phyloP scores from a whole-genome alignment of 2,888 invertebrate species.

The Odontothrips loti region DNA sequence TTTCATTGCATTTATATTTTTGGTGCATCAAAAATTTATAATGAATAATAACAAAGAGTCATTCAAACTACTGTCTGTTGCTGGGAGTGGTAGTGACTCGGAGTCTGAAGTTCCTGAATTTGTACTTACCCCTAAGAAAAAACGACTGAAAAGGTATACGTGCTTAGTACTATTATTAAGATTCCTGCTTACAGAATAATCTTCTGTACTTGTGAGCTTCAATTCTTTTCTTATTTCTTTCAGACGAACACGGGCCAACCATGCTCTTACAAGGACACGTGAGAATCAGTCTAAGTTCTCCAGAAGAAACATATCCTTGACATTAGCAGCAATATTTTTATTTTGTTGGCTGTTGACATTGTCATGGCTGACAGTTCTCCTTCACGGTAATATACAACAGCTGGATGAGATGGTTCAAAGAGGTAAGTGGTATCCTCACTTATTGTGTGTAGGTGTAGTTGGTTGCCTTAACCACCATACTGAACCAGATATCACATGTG shows the following conservation, averaged over 20 bases:
- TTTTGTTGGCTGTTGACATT: not conserved
- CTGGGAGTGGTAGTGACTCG: constrained; percentile 9
- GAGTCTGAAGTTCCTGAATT: constrained; percentile 22
- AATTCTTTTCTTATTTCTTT: not conserved
- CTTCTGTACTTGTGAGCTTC: not conserved
- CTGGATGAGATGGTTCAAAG: not conserved
- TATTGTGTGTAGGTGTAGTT: not conserved
- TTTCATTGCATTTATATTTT: not conserved
- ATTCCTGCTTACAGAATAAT: no score
- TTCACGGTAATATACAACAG: not conserved
- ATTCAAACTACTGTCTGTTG: not conserved
- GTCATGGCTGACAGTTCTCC: not conserved
- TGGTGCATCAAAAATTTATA: not conserved
- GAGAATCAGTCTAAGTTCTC: not conserved
- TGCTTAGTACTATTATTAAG: no score
- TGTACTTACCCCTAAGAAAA: constrained; percentile 22
- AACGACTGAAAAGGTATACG: constrained; percentile 9
- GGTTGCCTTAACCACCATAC: not conserved
- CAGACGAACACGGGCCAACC: not conserved
- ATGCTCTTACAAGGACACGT: not conserved
- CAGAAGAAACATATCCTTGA: not conserved
- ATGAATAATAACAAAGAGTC: constrained; percentile 16
- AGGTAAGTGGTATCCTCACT: not conserved
- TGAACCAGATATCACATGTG: not conserved
- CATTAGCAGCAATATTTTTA: constrained; percentile 7